Evolutionary conservation across 2,888 invertebrate genomes (phyloP), one percentile per base, ranked within the genome.

Genomic region (Drosophila austrosaltans): DNA sequence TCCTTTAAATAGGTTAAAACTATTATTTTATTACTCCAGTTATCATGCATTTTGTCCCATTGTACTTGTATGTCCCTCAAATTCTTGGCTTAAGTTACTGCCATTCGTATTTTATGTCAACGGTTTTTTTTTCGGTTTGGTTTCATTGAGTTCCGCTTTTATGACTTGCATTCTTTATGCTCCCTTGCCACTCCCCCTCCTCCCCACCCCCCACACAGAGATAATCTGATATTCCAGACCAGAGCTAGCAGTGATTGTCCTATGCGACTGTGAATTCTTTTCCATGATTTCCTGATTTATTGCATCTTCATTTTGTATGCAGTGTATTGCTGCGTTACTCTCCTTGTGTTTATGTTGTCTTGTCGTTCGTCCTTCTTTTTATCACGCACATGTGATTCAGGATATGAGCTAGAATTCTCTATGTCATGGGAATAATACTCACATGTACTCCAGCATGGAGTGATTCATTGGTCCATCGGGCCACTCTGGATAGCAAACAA

Each of bases 401-500:
- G 48, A 48, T 48, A 48, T 48, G 48, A 48, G 48, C 48, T 48
- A 25, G 4, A 10, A 48, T 3, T 25, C 16, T 28, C 44, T 16
- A 22, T 16, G 32, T 40, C 32, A 25, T 63, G 16, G n/a, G 20
- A 22, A 12, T 28, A 4, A 62, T 72, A 95, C 96, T 96, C 93
- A 97, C 97, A 95, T 90, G 89, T 96, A 95, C 93, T 97, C 97
- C 79, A 94, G 93, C 77, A 93, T 93, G 57, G 96, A 96, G 87
- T 94, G 93, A 72, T 94, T 95, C 48, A 95, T 96, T 32, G 94
- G 93, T 1, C 96, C 97, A 89, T 97, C 97, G 2, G 97, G 97
- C 98, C 98, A 98, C 78, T 95, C 95, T 0, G 95, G 93, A 90
- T 95, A 98, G 92, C 98, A 98, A 54, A 97, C 94, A 40, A 96